Conservation (phyloP, 1,140 invertebrate species). For the Cyphomyrmex costatus region DNA sequence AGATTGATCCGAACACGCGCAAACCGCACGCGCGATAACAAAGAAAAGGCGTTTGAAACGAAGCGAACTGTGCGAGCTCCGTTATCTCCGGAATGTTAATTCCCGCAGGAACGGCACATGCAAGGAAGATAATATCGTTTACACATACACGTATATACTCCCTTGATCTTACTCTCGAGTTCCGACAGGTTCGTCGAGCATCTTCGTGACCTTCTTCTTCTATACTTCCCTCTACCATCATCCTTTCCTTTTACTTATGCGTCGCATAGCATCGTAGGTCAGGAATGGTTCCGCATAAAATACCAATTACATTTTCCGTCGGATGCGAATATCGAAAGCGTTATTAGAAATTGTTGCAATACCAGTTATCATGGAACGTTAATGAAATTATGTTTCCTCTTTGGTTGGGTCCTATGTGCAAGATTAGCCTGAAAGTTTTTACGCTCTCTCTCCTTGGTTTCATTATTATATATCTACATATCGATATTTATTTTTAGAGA, state of each 20-base stretch:
- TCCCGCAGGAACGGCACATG: conserved; percentile 65
- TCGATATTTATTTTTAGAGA: background rate
- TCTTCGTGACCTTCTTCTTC: conserved; percentile 51
- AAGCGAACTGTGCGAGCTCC: conserved; percentile 31
- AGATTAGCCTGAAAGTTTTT: background rate
- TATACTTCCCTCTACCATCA: background rate
- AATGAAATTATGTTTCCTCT: conserved; percentile 33
- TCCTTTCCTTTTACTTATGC: background rate
- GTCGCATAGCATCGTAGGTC: conserved; percentile 57
- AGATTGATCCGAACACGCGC: conserved; percentile 58
- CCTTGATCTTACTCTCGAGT: conserved; percentile 32
- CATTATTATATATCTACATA: background rate
- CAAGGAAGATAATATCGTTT: conserved; percentile 67
- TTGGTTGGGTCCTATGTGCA: background rate
- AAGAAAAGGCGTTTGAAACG: conserved; percentile 51
- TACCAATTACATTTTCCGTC: conserved; percentile 10
- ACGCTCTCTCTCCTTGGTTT: background rate
- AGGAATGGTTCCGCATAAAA: conserved; percentile 29
- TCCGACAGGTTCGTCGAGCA: conserved; percentile 26
- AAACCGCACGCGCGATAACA: conserved; percentile 39
- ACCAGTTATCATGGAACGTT: background rate
- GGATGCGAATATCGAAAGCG: conserved; percentile 1
- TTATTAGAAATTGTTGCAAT: conserved; percentile 22
- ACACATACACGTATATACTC: conserved; percentile 11
- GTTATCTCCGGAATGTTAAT: conserved; percentile 73